Conservation (phyloP, 2,113 vertebrate species). For the Zootoca vivipara region DNA sequence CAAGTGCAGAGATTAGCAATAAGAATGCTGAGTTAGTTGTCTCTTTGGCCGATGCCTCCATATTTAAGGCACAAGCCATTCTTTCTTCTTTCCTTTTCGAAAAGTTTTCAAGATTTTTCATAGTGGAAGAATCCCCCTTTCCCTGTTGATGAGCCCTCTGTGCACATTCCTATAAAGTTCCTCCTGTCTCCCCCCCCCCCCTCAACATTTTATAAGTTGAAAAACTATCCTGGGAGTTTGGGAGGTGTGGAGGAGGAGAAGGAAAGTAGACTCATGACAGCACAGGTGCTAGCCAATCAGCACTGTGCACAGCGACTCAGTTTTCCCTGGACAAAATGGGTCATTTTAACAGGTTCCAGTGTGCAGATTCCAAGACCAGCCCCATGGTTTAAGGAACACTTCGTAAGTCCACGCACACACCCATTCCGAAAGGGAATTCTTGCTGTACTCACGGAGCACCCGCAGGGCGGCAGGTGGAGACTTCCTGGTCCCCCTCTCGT, state of each 20-base stretch:
- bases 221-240: too few relatives aligned
- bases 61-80: background rate
- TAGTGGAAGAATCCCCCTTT: background rate
- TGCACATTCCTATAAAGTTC: background rate
- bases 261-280: background rate
- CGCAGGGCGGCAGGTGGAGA: constrained; percentile 52
- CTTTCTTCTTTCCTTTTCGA: background rate
- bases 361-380: background rate
- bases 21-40: background rate
- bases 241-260: too few relatives aligned
- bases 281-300: too few relatives aligned
- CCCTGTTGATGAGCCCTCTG: background rate
- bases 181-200: background rate
- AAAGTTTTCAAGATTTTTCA: background rate
- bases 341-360: too few relatives aligned
- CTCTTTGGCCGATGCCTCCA: background rate
- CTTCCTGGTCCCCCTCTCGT: constrained; percentile 11
- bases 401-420: background rate
- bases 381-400: background rate
- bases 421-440: background rate
- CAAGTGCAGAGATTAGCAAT: background rate
- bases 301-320: too few relatives aligned
- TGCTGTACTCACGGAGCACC: constrained; percentile 70
- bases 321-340: background rate
- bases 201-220: background rate